Evolutionary conservation across 2,888 invertebrate genomes (phyloP).

Genomic region (Tribolium freemani): DNA sequence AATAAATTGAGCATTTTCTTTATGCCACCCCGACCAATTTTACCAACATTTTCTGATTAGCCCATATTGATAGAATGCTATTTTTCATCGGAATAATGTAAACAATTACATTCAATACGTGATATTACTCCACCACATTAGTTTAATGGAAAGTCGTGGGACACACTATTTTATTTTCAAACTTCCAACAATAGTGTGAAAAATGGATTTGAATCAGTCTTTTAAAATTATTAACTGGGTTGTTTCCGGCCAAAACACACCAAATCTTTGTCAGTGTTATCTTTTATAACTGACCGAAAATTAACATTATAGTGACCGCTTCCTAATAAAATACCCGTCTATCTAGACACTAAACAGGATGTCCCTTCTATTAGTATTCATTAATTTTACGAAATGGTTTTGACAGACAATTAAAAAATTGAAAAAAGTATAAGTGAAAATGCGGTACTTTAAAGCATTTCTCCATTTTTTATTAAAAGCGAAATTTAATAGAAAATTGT

Average conservation of each 20-base stretch:
- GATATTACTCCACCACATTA: too few relatives aligned
- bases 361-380: not conserved
- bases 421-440: not conserved
- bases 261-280: constrained; percentile 8
- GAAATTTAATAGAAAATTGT: not conserved
- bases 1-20: not conserved
- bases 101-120: not conserved
- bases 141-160: too few relatives aligned
- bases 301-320: not conserved
- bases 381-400: not conserved
- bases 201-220: too few relatives aligned
- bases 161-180: too few relatives aligned
- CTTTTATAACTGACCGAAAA: not conserved
- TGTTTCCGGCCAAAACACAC: not conserved
- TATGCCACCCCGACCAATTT: not conserved
- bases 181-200: too few relatives aligned
- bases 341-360: not conserved
- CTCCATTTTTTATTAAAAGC: not conserved
- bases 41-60: not conserved
- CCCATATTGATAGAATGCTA: not conserved
- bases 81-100: not conserved
- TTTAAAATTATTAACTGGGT: not conserved
- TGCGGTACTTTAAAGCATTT: not conserved
- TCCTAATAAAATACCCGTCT: not conserved
- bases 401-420: not conserved